Percentiles rank a stretch among this genome's conserved stretches.
Evolutionary conservation across 37 sponge, comb jelly and placozoan species (phyloP).

Genomic region (Crambe crambe): DNA sequence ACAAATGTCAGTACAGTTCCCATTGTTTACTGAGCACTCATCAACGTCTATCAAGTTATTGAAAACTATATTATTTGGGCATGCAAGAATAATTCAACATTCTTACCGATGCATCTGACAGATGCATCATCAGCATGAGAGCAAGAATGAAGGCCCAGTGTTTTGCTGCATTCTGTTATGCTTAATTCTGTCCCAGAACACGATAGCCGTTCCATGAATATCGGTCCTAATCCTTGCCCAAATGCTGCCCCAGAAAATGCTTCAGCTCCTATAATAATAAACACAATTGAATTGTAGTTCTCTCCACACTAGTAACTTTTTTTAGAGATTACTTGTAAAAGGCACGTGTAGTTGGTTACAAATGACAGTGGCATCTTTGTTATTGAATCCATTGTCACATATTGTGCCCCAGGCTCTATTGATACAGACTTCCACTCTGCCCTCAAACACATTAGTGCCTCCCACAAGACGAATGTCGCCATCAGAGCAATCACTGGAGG

Average conservation of each 20-base stretch:
- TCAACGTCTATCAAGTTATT: not conserved
- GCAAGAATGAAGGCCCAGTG: not conserved
- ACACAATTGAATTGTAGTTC: too few species aligned
- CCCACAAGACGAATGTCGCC: slow-evolving; percentile 31
- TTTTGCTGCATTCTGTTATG: slow-evolving; percentile 18
- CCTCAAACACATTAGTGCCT: slow-evolving; percentile 13
- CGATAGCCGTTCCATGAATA: slow-evolving; percentile 16
- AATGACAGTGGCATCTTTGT: slow-evolving; percentile 35
- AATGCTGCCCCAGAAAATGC: not conserved
- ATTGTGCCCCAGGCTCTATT: slow-evolving; percentile 43
- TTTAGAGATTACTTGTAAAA: not conserved
- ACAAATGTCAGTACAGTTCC: not conserved
- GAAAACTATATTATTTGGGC: not conserved
- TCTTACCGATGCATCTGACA: slow-evolving; percentile 19
- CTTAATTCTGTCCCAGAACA: slow-evolving; percentile 29
- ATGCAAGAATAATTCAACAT: not conserved
- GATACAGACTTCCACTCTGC: slow-evolving; percentile 46
- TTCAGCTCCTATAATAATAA: not conserved
- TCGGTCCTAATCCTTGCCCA: slow-evolving; percentile 34
- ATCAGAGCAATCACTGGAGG: slow-evolving; percentile 10
- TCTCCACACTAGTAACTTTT: not conserved
- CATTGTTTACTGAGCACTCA: not conserved
- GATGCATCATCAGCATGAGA: slow-evolving; percentile 17
- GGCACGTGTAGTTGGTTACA: slow-evolving; percentile 25
- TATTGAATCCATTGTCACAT: slow-evolving; percentile 38